Conservation (phyloP, 2,888 invertebrate genomes). For the Idaea aversata region DNA sequence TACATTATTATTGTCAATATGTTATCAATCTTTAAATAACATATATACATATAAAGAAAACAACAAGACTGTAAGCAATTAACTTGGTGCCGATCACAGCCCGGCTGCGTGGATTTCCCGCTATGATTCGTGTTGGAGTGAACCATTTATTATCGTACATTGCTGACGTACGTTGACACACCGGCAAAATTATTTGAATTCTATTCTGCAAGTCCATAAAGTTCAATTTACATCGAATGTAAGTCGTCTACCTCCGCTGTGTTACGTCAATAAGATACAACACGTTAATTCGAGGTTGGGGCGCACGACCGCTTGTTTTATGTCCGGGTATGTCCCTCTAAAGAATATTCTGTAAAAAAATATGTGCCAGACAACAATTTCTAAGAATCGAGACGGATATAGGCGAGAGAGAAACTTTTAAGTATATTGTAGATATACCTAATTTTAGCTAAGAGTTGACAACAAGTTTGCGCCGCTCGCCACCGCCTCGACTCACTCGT, state of each 20-base stretch:
- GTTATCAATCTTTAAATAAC: conserved; percentile 30
- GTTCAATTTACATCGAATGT: conserved; percentile 56
- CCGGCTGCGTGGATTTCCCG: conserved; percentile 77
- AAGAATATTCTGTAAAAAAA: conserved; percentile 44
- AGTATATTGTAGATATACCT: conserved; percentile 12
- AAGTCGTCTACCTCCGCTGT: conserved; percentile 61
- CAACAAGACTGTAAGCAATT: conserved; percentile 64
- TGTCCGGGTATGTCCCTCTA: conserved; percentile 71
- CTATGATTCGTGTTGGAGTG: conserved; percentile 72
- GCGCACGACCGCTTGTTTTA: conserved; percentile 65
- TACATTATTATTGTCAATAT: conserved; percentile 42
- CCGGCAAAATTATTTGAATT: conserved; percentile 45
- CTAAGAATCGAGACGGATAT: conserved; percentile 48
- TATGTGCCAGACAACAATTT: conserved; percentile 31
- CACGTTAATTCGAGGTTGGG: conserved; percentile 70
- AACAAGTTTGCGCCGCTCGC: conserved; percentile 38
- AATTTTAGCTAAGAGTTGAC: conserved; percentile 34
- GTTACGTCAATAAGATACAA: conserved; percentile 78
- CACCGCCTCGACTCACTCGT: conserved; percentile 37
- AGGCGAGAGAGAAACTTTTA: conserved; percentile 19
- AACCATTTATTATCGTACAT: conserved; percentile 75
- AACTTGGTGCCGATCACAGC: conserved; percentile 71
- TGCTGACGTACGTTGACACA: conserved; percentile 63
- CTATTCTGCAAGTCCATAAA: conserved; percentile 45
- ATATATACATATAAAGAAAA: conserved; percentile 49